phyloP scores from a whole-genome alignment of 2,797 vertebrate species.

The Falco columbarius region DNA sequence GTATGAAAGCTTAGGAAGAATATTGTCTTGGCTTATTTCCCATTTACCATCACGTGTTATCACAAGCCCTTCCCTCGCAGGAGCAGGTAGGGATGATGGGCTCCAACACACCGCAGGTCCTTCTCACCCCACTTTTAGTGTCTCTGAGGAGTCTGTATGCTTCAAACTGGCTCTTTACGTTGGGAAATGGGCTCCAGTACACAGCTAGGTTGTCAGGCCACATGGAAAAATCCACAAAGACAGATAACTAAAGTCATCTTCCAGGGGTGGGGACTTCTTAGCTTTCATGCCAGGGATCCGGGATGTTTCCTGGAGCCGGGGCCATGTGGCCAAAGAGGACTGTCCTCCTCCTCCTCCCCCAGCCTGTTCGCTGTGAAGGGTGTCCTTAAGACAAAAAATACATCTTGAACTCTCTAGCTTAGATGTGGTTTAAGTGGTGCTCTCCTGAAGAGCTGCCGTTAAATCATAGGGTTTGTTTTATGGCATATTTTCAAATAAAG shows the following conservation, averaged over 20 bases:
- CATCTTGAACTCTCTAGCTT: neutral
- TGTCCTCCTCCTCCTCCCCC: neutral
- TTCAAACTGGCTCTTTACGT: neutral
- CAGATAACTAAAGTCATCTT: neutral
- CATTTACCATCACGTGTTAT: neutral
- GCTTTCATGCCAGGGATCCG: neutral
- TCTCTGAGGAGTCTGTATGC: neutral
- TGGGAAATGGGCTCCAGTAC: neutral
- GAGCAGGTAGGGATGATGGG: neutral
- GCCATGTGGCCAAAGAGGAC: neutral
- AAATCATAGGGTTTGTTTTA: neutral
- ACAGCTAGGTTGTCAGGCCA: neutral
- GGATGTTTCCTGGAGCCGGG: neutral
- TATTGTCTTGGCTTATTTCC: neutral
- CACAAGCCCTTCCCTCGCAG: neutral
- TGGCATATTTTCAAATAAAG: neutral
- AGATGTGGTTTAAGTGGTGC: neutral
- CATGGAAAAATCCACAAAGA: neutral
- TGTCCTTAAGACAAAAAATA: neutral
- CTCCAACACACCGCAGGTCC: accelerated
- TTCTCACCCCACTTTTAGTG: neutral
- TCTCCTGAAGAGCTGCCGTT: neutral
- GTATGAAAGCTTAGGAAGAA: neutral
- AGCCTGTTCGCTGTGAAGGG: neutral
- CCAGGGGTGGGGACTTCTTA: neutral